A percentile compares a stretch with the other conserved stretches of the same genome.
These are phyloP conservation scores for Calidris pygmaea DNA, from an alignment of 2,113 vertebrate species.

Conservation along the genomic window DNA sequence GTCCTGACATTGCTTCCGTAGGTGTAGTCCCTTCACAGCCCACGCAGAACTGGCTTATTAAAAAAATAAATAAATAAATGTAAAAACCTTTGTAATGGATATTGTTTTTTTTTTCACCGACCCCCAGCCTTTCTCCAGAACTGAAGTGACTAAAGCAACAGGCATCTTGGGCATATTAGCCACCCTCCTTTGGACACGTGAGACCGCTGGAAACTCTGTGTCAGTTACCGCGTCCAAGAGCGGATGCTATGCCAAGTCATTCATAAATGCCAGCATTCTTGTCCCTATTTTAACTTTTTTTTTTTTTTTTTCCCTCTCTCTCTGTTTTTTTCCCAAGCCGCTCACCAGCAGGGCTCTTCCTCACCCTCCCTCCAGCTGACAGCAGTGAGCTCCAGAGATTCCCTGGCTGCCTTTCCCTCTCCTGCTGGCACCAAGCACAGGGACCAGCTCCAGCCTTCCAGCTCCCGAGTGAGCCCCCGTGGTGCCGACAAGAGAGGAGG, in stretches of 20 bases:
- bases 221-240: not conserved
- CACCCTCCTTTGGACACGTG: conserved; percentile 7
- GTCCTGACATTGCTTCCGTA: fast-evolving
- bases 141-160: conserved; percentile 44
- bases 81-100: not conserved
- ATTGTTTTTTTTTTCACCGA: no score
- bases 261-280: not conserved
- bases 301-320: no score
- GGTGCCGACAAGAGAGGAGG: fast-evolving
- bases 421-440: fast-evolving
- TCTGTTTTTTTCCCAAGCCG: not conserved
- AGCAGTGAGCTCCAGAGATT: not conserved
- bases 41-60: fast-evolving
- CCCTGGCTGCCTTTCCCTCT: not conserved
- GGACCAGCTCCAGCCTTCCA: not conserved
- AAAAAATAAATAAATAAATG: not conserved
- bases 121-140: not conserved
- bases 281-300: not conserved
- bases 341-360: not conserved
- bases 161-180: conserved; percentile 17
- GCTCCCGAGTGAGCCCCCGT: fast-evolving
- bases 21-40: not conserved
- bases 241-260: not conserved
- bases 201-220: conserved; percentile 44
- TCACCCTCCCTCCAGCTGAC: not conserved